These are phyloP conservation scores for Eueremaeus valkanovi DNA, from an alignment of 2,888 invertebrate species.

Conservation along the genomic window DNA sequence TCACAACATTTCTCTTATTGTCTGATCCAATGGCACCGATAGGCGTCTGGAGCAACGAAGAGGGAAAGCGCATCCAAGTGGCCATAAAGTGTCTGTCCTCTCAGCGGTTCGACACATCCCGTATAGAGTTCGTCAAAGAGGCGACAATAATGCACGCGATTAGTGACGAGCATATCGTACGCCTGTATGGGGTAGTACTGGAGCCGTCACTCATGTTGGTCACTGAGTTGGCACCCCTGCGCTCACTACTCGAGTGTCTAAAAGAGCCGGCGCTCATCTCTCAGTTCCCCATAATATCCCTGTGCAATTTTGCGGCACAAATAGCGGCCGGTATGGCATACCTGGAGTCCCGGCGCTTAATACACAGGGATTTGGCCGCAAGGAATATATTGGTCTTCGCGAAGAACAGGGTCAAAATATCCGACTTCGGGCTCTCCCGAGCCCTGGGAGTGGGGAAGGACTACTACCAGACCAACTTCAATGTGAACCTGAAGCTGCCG, in stretches of 20 bases:
- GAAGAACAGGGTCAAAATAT: conserved; percentile 85
- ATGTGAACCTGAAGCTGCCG: conserved; percentile 65
- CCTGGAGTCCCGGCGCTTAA: conserved; percentile 88
- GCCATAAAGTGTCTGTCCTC: conserved; percentile 94
- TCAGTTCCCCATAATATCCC: conserved; percentile 84
- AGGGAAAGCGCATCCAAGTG: conserved; percentile 88
- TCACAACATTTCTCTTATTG: not conserved
- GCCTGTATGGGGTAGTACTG: conserved; percentile 94
- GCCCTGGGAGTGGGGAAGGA: conserved; percentile 96
- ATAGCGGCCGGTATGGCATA: conserved; percentile 98
- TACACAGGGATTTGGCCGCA: conserved; percentile 86
- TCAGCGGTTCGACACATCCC: conserved; percentile 92
- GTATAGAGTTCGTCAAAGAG: conserved; percentile 94
- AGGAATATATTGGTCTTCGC: conserved; percentile 95
- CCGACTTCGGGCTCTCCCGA: conserved; percentile 92
- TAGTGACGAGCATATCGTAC: conserved; percentile 92
- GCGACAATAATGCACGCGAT: conserved; percentile 98
- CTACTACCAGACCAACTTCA: conserved; percentile 78
- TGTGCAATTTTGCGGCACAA: conserved; percentile 93
- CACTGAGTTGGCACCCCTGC: conserved; percentile 89
- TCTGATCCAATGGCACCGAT: not conserved
- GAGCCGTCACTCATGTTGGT: conserved; percentile 77
- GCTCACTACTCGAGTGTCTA: conserved; percentile 90
- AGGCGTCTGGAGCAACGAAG: conserved; percentile 79
- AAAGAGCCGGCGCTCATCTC: conserved; percentile 83